A percentile compares a stretch with the other conserved stretches of the same genome.
phyloP scores from a whole-genome alignment of 2,888 invertebrate species.

The Hydraecia micacea region DNA sequence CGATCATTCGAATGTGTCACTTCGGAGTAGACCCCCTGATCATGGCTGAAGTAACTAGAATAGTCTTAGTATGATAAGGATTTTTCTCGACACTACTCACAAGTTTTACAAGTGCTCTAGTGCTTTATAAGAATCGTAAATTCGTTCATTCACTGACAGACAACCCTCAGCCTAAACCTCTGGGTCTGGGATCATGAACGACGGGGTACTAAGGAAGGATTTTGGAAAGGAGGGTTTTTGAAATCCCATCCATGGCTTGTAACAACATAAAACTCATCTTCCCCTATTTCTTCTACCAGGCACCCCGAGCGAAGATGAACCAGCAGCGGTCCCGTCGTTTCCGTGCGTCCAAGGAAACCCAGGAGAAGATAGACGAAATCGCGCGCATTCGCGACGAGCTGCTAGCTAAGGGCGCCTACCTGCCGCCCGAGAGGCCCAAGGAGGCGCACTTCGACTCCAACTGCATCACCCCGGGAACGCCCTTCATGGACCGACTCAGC shows the following conservation, averaged over 20 bases:
- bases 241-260: too few species aligned
- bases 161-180: too few species aligned
- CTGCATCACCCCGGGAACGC: slow-evolving; percentile 99
- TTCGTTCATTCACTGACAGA: too few species aligned
- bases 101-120: not conserved
- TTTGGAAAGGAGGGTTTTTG: too few species aligned
- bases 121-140: too few species aligned
- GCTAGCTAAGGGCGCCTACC: slow-evolving; percentile 92
- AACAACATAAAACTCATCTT: not conserved
- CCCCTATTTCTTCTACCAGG: slow-evolving; percentile 87
- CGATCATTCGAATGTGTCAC: too few species aligned
- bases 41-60: too few species aligned
- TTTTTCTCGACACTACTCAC: too few species aligned
- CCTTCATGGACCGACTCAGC: slow-evolving; percentile 98
- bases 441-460: slow-evolving; percentile 99
- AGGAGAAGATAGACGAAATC: slow-evolving; percentile 96
- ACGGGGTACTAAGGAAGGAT: too few species aligned
- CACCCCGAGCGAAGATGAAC: slow-evolving; percentile 99
- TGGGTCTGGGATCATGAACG: too few species aligned
- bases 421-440: slow-evolving; percentile 97
- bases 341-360: slow-evolving; percentile 98
- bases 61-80: too few species aligned
- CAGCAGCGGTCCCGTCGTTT: slow-evolving; percentile 99
- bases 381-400: slow-evolving; percentile 94
- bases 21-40: too few species aligned